Evolutionary conservation across 2,888 invertebrate species (phyloP), one percentile per base, ranked within the genome.

Genomic region (Atethmia centrago): DNA sequence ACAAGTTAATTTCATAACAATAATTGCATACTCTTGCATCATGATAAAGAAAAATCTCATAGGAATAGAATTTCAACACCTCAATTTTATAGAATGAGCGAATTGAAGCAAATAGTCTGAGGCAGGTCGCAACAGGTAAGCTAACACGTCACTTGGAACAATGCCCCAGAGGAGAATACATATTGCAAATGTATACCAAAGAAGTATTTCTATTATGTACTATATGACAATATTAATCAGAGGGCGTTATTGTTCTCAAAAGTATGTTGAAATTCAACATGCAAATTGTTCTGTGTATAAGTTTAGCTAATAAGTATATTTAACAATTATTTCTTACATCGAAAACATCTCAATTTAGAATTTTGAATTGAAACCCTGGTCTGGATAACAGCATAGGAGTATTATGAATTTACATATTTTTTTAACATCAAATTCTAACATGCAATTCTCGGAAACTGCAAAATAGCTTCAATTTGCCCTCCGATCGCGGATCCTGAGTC

Each of bases 91-190:
- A 62, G 31, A 61, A 55, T 56, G 53, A 45, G 28, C 36, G 9
- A 66, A 80, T 72, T 62, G 55, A 59, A 62, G 45, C 49, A 28
- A 64, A 67, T 62, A 61, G 61, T 70, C 31, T 31, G 19, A 31
- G 61, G 51, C 56, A 67, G 19, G 68, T 64, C 59, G 72, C 62
- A 73, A 84, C 74, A 75, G 75, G 69, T 75, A 78, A 72, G 49
- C 59, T 49, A 42, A 64, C 62, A 63, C 59, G 78, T 73, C 73
- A 74, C 62, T 66, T 70, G 42, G 72, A 88, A 88, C 85, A 88
- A 88, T 85, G 76, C 76, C 74, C 42, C 75, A 77, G 59, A 61
- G 56, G 72, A 76, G 82, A 87, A 87, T 82, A 89, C 85, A 87
- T 64, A 61, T 62, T 66, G 74, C 70, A 68, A 77, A 81, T 31